These are phyloP conservation scores for Alectoris magna DNA, from an alignment of 2,797 vertebrate species.

Conservation along the genomic window DNA sequence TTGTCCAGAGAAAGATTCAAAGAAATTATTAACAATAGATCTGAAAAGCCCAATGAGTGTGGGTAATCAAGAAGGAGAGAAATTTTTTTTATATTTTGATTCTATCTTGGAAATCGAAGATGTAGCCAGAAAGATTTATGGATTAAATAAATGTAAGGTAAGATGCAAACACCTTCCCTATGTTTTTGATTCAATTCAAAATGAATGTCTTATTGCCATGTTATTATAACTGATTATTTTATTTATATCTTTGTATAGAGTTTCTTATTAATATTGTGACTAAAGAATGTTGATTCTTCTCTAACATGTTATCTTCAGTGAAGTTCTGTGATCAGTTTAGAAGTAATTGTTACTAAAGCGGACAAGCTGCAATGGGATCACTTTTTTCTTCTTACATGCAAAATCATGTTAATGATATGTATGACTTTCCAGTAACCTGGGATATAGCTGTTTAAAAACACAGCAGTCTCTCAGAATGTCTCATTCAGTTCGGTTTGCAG, in stretches of 20 bases:
- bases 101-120: slow-evolving; percentile 86
- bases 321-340: background rate
- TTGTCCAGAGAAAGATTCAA: slow-evolving; percentile 78
- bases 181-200: background rate
- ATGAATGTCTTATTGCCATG: background rate
- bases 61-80: slow-evolving; percentile 82
- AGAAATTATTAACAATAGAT: slow-evolving; percentile 83
- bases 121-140: slow-evolving; percentile 82
- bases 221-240: background rate
- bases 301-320: background rate
- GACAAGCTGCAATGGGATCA: background rate
- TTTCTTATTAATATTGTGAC: background rate
- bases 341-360: background rate
- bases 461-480: background rate
- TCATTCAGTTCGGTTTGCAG: background rate
- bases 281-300: background rate
- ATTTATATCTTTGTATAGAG: background rate
- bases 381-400: background rate
- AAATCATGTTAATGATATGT: too few species aligned
- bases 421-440: background rate
- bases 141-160: slow-evolving; percentile 87
- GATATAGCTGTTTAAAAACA: background rate
- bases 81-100: slow-evolving; percentile 88
- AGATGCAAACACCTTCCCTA: slow-evolving; percentile 31
- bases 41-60: slow-evolving; percentile 82